These are phyloP conservation scores for Cacoxenus indagator DNA, from an alignment of 2,888 invertebrate genomes.

Conservation along the genomic window DNA sequence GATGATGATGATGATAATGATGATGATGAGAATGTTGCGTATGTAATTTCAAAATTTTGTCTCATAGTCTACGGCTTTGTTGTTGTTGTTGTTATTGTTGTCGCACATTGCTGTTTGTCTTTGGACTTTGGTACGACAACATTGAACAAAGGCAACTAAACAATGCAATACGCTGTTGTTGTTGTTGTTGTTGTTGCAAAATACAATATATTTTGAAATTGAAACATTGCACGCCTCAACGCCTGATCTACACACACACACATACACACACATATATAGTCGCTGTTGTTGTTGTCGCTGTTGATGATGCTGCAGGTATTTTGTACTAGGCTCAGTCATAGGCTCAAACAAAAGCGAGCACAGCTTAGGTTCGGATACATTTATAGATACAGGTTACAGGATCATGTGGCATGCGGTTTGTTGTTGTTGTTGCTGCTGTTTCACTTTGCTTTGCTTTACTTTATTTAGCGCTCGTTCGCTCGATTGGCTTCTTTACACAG, in stretches of 20 bases:
- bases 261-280: background rate
- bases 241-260: background rate
- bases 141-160: background rate
- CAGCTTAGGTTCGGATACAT: no score
- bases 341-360: no score
- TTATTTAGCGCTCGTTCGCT: background rate
- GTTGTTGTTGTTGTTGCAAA: background rate
- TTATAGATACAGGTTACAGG: no score
- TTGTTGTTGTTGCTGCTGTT: background rate
- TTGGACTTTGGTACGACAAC: background rate
- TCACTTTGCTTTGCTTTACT: background rate
- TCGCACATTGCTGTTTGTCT: background rate
- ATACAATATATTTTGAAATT: constrained; percentile 5
- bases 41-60: constrained; percentile 8
- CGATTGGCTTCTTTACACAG: no score
- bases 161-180: background rate
- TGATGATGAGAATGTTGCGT: constrained; percentile 5
- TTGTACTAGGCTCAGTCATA: no score
- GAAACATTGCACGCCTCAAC: constrained; percentile 14
- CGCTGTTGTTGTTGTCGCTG: background rate
- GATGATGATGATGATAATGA: background rate
- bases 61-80: constrained; percentile 3
- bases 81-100: background rate
- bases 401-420: background rate
- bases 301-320: background rate